Percentiles rank a stretch among this genome's conserved stretches.
Evolutionary conservation across 2,888 invertebrate species (phyloP).

Genomic region (Syrphus vitripennis): DNA sequence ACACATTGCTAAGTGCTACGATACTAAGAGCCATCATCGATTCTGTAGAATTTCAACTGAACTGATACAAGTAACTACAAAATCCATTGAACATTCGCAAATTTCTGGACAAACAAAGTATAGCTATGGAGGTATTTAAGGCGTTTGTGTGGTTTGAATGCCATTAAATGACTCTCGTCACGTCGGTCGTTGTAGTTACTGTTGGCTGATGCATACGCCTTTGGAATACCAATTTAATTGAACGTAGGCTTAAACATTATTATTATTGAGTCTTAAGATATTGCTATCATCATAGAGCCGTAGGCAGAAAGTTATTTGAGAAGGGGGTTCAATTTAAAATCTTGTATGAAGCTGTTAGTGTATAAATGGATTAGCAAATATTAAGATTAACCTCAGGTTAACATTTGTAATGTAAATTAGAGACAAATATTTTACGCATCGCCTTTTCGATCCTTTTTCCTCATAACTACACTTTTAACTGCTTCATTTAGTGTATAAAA

Average conservation of each 20-base stretch:
- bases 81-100: constrained; percentile 46
- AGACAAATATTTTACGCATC: too few relatives aligned
- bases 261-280: background rate
- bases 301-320: background rate
- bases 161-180: constrained; percentile 48
- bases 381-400: too few relatives aligned
- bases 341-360: too few relatives aligned
- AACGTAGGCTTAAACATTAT: constrained; percentile 33
- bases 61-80: constrained; percentile 8
- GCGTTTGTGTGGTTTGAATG: constrained; percentile 7
- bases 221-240: constrained; percentile 53
- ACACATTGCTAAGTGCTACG: constrained; percentile 42
- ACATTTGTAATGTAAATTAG: too few relatives aligned
- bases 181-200: constrained; percentile 16
- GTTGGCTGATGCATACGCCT: constrained; percentile 27
- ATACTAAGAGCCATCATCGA: constrained; percentile 64
- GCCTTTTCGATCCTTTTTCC: too few relatives aligned
- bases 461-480: too few relatives aligned
- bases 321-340: background rate
- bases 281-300: background rate
- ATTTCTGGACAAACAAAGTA: constrained; percentile 35
- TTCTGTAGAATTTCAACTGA: constrained; percentile 42
- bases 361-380: too few relatives aligned
- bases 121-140: background rate
- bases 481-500: too few relatives aligned